These are phyloP conservation scores for Meloidogyne floridensis DNA, from an alignment of 1,140 invertebrate species.

Conservation along the genomic window DNA sequence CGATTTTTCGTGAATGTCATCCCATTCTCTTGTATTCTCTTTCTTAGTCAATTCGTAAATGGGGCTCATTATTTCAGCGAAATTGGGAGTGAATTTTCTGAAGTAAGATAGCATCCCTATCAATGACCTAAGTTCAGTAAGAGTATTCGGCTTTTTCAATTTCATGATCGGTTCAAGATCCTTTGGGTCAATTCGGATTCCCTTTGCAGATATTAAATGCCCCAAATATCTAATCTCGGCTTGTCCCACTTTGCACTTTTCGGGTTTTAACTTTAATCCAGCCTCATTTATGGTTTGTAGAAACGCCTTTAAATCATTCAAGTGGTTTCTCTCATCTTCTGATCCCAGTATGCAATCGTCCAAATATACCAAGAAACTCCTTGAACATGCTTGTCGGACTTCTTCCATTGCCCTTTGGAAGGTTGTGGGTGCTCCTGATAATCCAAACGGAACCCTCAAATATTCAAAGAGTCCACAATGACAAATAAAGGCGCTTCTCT, in stretches of 20 bases:
- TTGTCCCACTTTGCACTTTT: slow-evolving; percentile 16
- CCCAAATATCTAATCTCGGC: not conserved
- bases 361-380: slow-evolving; percentile 30
- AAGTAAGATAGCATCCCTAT: slow-evolving; percentile 5
- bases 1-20: not conserved
- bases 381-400: not conserved
- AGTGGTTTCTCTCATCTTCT: not conserved
- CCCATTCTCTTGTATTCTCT: slow-evolving; percentile 14
- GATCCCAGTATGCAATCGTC: slow-evolving; percentile 23
- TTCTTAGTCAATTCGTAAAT: slow-evolving; percentile 17
- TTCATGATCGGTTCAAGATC: not conserved
- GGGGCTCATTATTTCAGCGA: not conserved
- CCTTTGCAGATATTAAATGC: not conserved
- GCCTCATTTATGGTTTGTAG: not conserved
- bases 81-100: not conserved
- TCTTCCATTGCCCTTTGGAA: slow-evolving; percentile 27
- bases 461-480: too few relatives aligned
- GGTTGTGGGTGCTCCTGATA: slow-evolving; percentile 1
- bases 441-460: slow-evolving; percentile 11
- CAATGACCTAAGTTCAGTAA: not conserved
- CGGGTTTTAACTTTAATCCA: slow-evolving; percentile 16
- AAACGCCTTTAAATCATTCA: slow-evolving; percentile 14
- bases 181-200: not conserved
- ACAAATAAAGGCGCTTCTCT: slow-evolving; percentile 12
- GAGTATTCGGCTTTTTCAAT: not conserved